Conservation (phyloP, 2,113 vertebrate genomes). For the Peromyscus polionotus region DNA sequence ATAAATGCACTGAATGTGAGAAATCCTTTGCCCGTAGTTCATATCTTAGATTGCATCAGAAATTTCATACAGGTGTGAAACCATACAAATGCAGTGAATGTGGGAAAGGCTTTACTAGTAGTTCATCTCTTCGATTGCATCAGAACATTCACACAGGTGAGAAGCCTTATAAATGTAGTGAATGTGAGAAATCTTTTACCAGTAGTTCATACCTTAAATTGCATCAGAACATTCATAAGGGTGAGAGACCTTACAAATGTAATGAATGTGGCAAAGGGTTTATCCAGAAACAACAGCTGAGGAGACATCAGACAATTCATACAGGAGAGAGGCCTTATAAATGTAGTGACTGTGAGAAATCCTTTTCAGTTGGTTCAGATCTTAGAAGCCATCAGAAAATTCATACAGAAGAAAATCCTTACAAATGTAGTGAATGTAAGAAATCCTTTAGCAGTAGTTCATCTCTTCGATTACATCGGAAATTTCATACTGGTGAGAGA, state of each 20-base stretch:
- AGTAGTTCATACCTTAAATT: neutral
- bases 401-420: neutral
- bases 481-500: neutral
- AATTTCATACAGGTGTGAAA: neutral
- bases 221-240: neutral
- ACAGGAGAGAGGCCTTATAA: neutral
- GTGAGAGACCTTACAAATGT: neutral
- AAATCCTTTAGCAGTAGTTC: neutral
- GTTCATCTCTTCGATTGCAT: neutral
- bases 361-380: neutral
- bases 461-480: neutral
- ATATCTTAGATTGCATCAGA: neutral
- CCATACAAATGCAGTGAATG: neutral
- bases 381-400: neutral
- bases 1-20: neutral
- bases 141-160: neutral
- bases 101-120: neutral
- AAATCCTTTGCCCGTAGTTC: neutral
- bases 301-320: neutral
- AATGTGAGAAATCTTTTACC: neutral
- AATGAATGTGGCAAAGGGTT: neutral
- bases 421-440: neutral
- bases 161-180: neutral
- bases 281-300: neutral
- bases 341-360: neutral